phyloP scores from a whole-genome alignment of 2,113 vertebrate species.

The Gnathonemus echidnorhynchus region DNA sequence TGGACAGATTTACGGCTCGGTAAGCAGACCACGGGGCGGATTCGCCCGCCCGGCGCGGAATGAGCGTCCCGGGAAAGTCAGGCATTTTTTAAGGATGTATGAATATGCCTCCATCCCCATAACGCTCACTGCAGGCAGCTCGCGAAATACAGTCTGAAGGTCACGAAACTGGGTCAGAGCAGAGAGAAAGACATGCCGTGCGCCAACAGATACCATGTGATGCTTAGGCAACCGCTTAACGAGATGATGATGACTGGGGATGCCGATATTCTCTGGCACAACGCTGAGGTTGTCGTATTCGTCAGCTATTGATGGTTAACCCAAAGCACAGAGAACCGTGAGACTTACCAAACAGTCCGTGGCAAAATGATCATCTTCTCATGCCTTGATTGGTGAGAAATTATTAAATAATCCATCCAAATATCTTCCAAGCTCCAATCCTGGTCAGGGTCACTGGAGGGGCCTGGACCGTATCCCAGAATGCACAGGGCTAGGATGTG shows the following conservation, averaged over 20 bases:
- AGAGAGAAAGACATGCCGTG: neutral
- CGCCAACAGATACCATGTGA: neutral
- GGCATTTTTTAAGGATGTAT: neutral
- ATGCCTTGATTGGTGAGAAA: neutral
- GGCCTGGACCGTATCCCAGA: neutral
- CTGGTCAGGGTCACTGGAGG: neutral
- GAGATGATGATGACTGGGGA: neutral
- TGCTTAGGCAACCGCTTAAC: neutral
- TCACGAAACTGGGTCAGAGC: slow-evolving; percentile 33
- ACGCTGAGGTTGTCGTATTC: neutral
- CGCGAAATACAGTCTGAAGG: neutral
- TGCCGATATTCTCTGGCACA: slow-evolving; percentile 18
- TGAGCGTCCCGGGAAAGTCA: neutral
- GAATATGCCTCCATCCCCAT: neutral
- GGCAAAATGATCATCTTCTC: neutral
- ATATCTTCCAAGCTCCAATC: neutral
- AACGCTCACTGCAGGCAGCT: neutral
- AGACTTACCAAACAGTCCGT: neutral
- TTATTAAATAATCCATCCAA: neutral
- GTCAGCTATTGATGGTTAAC: neutral
- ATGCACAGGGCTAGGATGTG: neutral
- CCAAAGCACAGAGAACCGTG: neutral
- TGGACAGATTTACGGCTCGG: neutral
- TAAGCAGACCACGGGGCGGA: neutral
- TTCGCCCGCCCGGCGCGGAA: neutral